Evolutionary conservation across 2,888 invertebrate species (phyloP).

Genomic region (Eugnorisma glareosa): DNA sequence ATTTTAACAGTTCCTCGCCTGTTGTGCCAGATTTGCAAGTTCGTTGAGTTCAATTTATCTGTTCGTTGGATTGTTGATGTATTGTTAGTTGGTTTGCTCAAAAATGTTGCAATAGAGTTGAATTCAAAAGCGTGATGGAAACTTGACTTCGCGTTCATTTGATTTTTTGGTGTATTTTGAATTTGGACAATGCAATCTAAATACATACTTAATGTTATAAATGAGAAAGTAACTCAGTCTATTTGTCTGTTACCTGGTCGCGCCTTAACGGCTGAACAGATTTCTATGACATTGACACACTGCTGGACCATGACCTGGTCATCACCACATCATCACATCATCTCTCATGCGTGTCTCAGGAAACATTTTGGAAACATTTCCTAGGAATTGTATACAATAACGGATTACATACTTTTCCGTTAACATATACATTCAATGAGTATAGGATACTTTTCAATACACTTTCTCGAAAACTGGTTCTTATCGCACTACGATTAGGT

Average conservation of each 20-base stretch:
- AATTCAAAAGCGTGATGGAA: neutral
- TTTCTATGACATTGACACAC: neutral
- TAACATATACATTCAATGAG: no score
- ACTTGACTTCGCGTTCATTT: neutral
- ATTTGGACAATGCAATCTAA: neutral
- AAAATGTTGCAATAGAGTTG: neutral
- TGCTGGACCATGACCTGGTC: no score
- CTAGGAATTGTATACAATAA: no score
- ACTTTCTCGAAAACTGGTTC: no score
- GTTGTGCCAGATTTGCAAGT: conserved; percentile 46
- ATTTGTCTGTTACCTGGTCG: neutral
- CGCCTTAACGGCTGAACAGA: neutral
- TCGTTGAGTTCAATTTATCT: conserved; percentile 46
- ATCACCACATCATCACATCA: no score
- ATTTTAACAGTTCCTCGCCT: conserved; percentile 54
- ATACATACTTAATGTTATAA: neutral
- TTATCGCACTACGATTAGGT: no score
- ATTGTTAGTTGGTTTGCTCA: conserved; percentile 12
- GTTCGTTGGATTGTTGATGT: conserved; percentile 28
- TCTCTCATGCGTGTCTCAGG: no score
- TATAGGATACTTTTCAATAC: no score
- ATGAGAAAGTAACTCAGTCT: neutral
- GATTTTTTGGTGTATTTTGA: neutral
- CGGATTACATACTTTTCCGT: no score
- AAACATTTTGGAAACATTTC: no score